Evolutionary conservation across 2,113 vertebrate genomes (phyloP).

Genomic region (Channa argus): DNA sequence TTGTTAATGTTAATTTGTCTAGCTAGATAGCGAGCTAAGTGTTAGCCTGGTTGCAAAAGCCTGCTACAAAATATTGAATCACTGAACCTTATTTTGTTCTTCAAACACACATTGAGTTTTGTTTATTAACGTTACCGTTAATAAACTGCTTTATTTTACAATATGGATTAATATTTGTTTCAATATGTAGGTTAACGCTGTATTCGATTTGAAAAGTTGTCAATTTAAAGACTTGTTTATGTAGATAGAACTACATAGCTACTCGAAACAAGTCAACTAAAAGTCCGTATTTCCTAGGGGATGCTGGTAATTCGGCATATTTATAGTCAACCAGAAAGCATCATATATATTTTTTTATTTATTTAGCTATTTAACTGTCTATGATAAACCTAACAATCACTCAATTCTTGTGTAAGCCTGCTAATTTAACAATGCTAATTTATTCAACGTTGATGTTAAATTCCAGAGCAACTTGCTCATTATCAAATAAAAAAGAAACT

Average conservation of each 20-base stretch:
- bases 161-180: background rate
- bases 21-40: slow-evolving; percentile 15
- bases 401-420: background rate
- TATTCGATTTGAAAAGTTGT: background rate
- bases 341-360: background rate
- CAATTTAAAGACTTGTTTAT: background rate
- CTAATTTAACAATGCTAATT: background rate
- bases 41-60: background rate
- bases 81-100: background rate
- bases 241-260: background rate
- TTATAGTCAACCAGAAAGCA: background rate
- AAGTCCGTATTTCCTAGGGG: fast-evolving
- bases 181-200: background rate
- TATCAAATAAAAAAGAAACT: too few relatives aligned
- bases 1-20: background rate
- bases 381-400: background rate
- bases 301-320: background rate
- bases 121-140: fast-evolving
- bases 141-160: background rate
- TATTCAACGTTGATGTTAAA: background rate
- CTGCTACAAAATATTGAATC: background rate
- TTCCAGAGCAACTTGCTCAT: too few relatives aligned
- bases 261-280: background rate
- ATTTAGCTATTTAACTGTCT: background rate
- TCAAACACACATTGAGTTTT: background rate